Base-by-base conservation (phyloP, 1,140 invertebrate species). In the Cyclargus thomasi region DNA sequence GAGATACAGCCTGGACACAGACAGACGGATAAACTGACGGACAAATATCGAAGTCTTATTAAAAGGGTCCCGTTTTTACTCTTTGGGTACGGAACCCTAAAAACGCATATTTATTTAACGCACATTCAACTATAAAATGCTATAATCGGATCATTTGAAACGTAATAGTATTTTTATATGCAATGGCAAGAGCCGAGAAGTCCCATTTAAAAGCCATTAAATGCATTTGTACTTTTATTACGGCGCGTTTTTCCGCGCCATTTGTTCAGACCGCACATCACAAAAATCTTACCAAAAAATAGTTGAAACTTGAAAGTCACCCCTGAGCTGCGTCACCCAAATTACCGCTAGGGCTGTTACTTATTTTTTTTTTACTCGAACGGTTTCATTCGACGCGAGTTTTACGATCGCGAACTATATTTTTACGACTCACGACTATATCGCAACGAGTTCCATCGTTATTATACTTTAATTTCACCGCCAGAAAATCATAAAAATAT, bases 391-490 rank as follows among this genome's bases (percentile, higher is more conserved):
- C 70, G 68, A 74, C 71, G 69, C 81, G 73, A 75, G 64, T 78
- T 88, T 88, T 82, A 88, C 77, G 85, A 87, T 62, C 80, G 70
- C 73, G 71, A 78, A 85, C 79, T 83, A 79, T 85, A 84, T 88
- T 89, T 47, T 89, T 85, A 89, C 82, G 83, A 87, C 68, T 68
- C 70, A 71, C 75, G 78, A 73, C 77, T 82, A 79, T 84, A 85
- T 82, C 77, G 80, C 76, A 76, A 76, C 74, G 78, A 81, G 79
- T 80, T 79, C 76, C 76, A 80, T 82, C 80, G 79, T 74, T 87
- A 85, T 84, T 83, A 84, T 83, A 83, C 81, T 87, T 89, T 87
- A 89, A 89, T 89, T 88, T 85, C 82, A 80, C 86, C 83, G 86
- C 78, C 80, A 81, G 81, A 85, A 82, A 86, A 79, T 82, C 69